A percentile compares a stretch with the other conserved stretches of the same genome.
phyloP scores from a whole-genome alignment of 1,140 invertebrate species.

The Helicoverpa armigera region DNA sequence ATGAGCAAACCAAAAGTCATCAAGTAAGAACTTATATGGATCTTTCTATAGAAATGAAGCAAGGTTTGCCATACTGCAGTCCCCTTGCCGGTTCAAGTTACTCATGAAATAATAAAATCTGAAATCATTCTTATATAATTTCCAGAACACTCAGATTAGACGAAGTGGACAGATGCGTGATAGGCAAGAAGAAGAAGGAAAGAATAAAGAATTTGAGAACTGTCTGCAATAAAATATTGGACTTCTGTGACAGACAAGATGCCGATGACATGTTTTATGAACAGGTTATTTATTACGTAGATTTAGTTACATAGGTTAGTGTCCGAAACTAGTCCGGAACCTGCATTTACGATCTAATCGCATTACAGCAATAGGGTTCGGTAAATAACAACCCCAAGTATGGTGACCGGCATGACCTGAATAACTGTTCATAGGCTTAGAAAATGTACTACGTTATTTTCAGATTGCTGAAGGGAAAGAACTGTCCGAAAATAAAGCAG shows the following conservation, averaged over 20 bases:
- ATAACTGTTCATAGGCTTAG: background rate
- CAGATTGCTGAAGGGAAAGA: slow-evolving; percentile 56
- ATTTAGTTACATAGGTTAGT: too few species aligned
- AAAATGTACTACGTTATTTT: slow-evolving; percentile 16
- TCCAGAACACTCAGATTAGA: slow-evolving; percentile 70
- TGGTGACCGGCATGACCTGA: too few species aligned
- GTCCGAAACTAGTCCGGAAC: too few species aligned
- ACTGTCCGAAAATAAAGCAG: slow-evolving; percentile 16
- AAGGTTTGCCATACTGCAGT: too few species aligned
- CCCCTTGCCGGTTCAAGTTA: too few species aligned
- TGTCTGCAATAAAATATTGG: slow-evolving; percentile 75
- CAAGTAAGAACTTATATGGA: slow-evolving; percentile 57
- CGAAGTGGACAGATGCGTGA: slow-evolving; percentile 64
- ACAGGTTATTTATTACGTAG: slow-evolving; percentile 56
- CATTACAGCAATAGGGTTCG: too few species aligned
- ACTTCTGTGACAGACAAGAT: slow-evolving; percentile 74
- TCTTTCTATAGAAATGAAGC: background rate
- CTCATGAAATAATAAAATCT: too few species aligned
- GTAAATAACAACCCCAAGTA: too few species aligned
- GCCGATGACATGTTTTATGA: slow-evolving; percentile 66
- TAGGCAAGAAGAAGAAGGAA: slow-evolving; percentile 70
- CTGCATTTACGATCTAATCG: too few species aligned
- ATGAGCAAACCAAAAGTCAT: slow-evolving; percentile 76
- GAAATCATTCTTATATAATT: background rate
- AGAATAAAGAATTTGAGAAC: slow-evolving; percentile 69